These are phyloP conservation scores for Trisateles emortualis DNA, from an alignment of 2,888 invertebrate species.

Conservation along the genomic window DNA sequence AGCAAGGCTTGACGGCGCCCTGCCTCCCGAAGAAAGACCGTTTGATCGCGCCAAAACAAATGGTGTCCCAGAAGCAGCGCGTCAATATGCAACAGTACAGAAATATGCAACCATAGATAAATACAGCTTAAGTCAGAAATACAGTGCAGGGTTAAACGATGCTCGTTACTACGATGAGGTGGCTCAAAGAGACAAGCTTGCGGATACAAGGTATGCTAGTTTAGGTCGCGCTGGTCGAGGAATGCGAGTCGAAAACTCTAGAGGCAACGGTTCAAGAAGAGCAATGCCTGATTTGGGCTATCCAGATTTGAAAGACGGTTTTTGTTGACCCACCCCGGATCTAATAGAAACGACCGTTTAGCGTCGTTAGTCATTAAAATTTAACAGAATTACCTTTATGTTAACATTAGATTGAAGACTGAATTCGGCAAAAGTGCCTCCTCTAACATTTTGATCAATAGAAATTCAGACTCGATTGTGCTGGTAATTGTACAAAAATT, in stretches of 20 bases:
- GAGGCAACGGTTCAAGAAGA: slow-evolving; percentile 77
- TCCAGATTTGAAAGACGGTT: slow-evolving; percentile 89
- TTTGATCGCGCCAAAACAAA: slow-evolving; percentile 87
- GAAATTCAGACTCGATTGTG: slow-evolving; percentile 43
- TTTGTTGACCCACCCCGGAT: slow-evolving; percentile 90
- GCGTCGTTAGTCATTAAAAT: slow-evolving; percentile 52
- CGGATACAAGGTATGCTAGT: slow-evolving; percentile 83
- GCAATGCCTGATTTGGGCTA: slow-evolving; percentile 83
- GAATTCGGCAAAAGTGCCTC: slow-evolving; percentile 81
- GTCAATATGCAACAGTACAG: slow-evolving; percentile 82
- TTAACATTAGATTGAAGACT: slow-evolving; percentile 79
- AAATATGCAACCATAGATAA: slow-evolving; percentile 86
- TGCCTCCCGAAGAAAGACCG: slow-evolving; percentile 87
- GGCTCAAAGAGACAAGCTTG: slow-evolving; percentile 83
- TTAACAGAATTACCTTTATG: slow-evolving; percentile 55
- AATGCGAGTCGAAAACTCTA: slow-evolving; percentile 71
- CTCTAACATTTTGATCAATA: slow-evolving; percentile 62
- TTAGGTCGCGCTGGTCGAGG: slow-evolving; percentile 79
- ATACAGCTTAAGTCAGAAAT: slow-evolving; percentile 85
- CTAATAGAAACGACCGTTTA: slow-evolving; percentile 81
- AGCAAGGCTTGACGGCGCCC: slow-evolving; percentile 86
- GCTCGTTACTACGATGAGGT: slow-evolving; percentile 84
- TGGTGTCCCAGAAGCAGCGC: slow-evolving; percentile 75
- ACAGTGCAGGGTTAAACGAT: slow-evolving; percentile 84
- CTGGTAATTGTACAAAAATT: slow-evolving; percentile 29